These are phyloP conservation scores for Macrophya annulata DNA, from an alignment of 2,888 invertebrate genomes.

Conservation along the genomic window DNA sequence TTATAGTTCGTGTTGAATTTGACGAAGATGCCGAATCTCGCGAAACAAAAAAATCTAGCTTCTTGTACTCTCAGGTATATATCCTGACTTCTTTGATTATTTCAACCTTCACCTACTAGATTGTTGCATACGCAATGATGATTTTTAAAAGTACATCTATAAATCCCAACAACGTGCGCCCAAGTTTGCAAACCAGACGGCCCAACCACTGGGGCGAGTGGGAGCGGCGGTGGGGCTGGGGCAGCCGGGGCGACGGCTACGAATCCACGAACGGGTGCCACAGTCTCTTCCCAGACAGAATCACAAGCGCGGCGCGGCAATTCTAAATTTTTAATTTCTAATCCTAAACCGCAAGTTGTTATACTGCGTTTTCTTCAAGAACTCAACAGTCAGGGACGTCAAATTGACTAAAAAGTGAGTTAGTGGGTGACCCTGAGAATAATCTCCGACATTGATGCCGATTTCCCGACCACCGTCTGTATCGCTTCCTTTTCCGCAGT, in stretches of 20 bases:
- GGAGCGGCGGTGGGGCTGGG: conserved; percentile 44
- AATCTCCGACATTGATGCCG: conserved; percentile 24
- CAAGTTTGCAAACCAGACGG: conserved; percentile 36
- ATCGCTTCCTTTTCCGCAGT: conserved; percentile 4
- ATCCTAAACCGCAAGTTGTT: neutral
- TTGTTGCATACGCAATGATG: neutral
- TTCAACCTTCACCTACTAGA: conserved; percentile 16
- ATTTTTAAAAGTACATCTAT: conserved; percentile 15
- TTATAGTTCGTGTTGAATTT: neutral
- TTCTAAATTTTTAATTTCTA: conserved; percentile 28
- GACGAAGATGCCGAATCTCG: neutral
- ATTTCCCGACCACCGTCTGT: conserved; percentile 26
- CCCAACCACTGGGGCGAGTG: conserved; percentile 46
- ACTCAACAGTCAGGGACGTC: conserved; percentile 7
- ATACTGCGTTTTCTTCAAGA: neutral
- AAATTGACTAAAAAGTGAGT: conserved; percentile 48
- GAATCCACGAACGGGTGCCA: conserved; percentile 47
- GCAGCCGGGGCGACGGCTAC: conserved; percentile 39
- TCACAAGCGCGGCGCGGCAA: conserved; percentile 49
- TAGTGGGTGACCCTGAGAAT: conserved; percentile 37
- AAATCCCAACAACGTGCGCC: conserved; percentile 31
- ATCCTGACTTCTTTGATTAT: neutral
- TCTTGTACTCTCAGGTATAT: neutral
- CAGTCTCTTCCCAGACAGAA: conserved; percentile 51
- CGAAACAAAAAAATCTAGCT: neutral